Evolutionary conservation across 2,888 invertebrate genomes (phyloP).

Genomic region (Drosophila nr. perissopoda): DNA sequence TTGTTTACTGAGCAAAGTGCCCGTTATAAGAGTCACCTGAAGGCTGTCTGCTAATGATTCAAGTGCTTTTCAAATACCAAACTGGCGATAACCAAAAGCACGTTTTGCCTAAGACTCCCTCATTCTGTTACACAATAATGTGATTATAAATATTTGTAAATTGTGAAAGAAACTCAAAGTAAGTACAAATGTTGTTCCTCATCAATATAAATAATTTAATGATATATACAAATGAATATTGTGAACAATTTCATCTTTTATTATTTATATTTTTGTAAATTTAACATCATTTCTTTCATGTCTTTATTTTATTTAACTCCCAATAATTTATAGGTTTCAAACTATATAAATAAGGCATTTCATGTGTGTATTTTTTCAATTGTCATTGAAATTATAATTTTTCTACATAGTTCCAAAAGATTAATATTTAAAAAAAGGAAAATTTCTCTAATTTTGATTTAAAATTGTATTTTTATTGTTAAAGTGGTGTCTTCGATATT

Average conservation of each 20-base stretch:
- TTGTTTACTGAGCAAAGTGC: conserved; percentile 46
- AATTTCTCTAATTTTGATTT: background rate
- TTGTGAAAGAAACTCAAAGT: background rate
- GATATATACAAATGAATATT: no score
- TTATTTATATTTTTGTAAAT: background rate
- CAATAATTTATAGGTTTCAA: background rate
- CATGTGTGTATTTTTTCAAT: background rate
- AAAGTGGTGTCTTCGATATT: conserved; percentile 1
- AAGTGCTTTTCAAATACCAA: conserved; percentile 44
- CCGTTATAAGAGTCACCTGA: conserved; percentile 42
- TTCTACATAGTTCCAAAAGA: background rate
- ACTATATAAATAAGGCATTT: background rate
- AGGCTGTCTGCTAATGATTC: conserved; percentile 54
- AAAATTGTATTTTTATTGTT: background rate
- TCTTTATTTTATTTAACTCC: background rate
- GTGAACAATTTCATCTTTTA: background rate
- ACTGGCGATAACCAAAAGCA: conserved; percentile 6
- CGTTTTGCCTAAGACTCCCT: background rate
- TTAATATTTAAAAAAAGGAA: background rate
- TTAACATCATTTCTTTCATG: background rate
- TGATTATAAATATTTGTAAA: background rate
- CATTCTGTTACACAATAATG: background rate
- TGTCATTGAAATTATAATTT: background rate
- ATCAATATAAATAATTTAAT: no score
- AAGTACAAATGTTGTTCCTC: background rate